Base-by-base conservation (phyloP, 2,888 invertebrate species). In the Dicranocentrus wangi region DNA sequence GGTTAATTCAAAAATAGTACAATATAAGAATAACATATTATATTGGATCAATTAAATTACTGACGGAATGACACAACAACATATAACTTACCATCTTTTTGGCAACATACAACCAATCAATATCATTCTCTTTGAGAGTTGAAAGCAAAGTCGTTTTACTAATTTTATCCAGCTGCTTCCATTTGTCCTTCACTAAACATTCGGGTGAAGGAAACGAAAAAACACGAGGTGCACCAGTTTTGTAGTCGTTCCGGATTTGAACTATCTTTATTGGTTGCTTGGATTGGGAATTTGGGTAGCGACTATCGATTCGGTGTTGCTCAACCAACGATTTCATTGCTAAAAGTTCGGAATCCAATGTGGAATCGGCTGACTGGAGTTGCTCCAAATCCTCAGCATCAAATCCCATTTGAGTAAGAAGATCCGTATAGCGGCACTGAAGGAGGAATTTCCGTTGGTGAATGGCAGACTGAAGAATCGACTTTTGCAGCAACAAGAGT, bases 351-450 rank as follows among this genome's bases (percentile, higher is more conserved):
- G 32, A 58, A n/a, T 60, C 32, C 39, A 42, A 47, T 2, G 68
- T 60, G 0, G 19, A 21, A 19, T 17, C 2, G 27, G 42, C 1
- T 17, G 7, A 17, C 7, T 19, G 1, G 0, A 76, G 68, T 47
- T 55, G 55, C 1, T 43, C 32, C 0, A 76, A 2, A 23, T 76
- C 76, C 13, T 60, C 68, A 2, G 8, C 1, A 13, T 76, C 68
- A 13, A 76, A 76, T 2, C 76, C 76, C 76, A 76, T 68, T 17
- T 68, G 25, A 1, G 23, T 58, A 2, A 76, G 60, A n/a, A 76
- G 60, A 27, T 68, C 68, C 8, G 68, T 60, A 61, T 76, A 76
- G 10, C 76, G 68, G 27, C 76, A 68, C 7, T 68, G 8, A 10
- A 76, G 68, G 3, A 76, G 23, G 51, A 76, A 68, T 32, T 68